Conservation (phyloP, 2,113 vertebrate species). For the Oceanites oceanicus region DNA sequence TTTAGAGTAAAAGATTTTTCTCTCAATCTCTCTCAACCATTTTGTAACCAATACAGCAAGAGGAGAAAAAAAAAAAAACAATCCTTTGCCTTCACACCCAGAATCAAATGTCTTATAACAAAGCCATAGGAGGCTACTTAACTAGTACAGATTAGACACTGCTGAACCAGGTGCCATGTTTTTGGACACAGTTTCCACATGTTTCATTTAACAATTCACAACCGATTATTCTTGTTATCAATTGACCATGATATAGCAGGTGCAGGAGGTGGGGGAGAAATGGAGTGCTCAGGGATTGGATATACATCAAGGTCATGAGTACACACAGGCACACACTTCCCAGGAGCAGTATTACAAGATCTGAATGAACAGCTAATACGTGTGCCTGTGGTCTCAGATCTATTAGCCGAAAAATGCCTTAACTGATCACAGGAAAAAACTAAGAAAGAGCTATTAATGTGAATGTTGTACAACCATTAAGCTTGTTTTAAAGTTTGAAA, state of each 20-base stretch:
- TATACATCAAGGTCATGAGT: neutral
- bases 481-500: constrained; percentile 31
- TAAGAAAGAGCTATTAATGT: neutral
- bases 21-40: neutral
- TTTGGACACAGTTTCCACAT: neutral
- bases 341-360: neutral
- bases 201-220: constrained; percentile 16
- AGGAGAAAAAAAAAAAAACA: neutral
- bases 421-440: neutral
- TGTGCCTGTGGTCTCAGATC: neutral
- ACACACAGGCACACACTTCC: neutral
- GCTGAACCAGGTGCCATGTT: neutral
- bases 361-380: accelerated
- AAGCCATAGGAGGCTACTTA: neutral
- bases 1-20: neutral
- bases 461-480: constrained; percentile 14
- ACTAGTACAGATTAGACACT: neutral
- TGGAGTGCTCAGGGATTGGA: neutral
- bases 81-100: neutral
- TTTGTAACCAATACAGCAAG: neutral
- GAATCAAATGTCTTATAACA: neutral
- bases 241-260: neutral
- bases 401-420: neutral
- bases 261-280: neutral
- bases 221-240: neutral